These are phyloP conservation scores for Gymnoscopelus braueri DNA, from an alignment of 2,797 vertebrate genomes.

Conservation along the genomic window DNA sequence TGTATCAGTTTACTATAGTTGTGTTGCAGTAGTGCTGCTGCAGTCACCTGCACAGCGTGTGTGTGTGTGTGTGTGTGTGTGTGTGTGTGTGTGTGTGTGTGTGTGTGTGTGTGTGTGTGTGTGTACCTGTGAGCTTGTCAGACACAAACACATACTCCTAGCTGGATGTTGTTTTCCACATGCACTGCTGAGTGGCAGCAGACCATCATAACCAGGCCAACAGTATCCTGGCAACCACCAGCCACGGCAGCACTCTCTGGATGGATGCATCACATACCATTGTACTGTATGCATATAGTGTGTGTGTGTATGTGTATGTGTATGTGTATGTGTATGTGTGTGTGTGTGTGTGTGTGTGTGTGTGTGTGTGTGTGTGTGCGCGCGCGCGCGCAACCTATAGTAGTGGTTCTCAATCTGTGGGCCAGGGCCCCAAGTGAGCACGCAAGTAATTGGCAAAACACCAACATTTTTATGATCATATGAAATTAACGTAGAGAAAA, in stretches of 20 bases:
- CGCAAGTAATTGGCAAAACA: too few species aligned
- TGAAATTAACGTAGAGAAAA: too few species aligned
- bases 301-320: slow-evolving; percentile 29
- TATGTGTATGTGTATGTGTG: slow-evolving; percentile 27
- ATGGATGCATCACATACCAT: slow-evolving; percentile 60
- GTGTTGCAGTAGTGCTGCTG: not conserved
- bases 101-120: not conserved
- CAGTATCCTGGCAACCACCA: slow-evolving; percentile 84
- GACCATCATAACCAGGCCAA: slow-evolving; percentile 73
- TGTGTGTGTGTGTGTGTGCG: not conserved
- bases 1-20: slow-evolving; percentile 13
- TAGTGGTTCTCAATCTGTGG: too few species aligned
- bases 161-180: slow-evolving; percentile 16
- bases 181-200: slow-evolving; percentile 38
- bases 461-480: too few species aligned
- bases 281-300: not conserved
- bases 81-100: slow-evolving; percentile 6
- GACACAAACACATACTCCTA: not conserved
- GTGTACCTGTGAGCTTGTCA: not conserved
- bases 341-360: slow-evolving; percentile 8
- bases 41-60: slow-evolving; percentile 16
- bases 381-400: not conserved
- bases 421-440: too few species aligned
- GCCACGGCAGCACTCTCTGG: slow-evolving; percentile 71
- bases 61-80: not conserved